Base-by-base conservation (phyloP, 2,888 invertebrate species). In the Zootermopsis nevadensis region DNA sequence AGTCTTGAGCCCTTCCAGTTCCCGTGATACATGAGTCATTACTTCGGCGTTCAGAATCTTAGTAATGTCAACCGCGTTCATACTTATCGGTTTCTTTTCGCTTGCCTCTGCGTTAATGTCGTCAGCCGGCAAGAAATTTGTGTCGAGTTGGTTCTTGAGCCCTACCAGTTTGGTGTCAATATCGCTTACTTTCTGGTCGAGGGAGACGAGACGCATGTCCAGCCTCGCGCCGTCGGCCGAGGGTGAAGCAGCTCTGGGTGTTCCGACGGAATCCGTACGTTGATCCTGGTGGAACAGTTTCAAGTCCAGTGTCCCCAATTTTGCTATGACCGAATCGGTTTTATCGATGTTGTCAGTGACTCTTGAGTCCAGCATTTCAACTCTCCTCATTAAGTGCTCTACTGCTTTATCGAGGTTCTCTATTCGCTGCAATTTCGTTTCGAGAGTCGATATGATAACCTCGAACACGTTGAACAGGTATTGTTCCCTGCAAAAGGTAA, bases 401-500 rank as follows among this genome's bases (percentile, higher is more conserved):
- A 97, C 95, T 0, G 96, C 96, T 89, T 95, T 95, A 89, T 97
- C 97, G 83, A 97, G 90, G 89, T 96, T 96, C 88, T 97, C 97
- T 88, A 97, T 96, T 86, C 96, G 92, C 88, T 96, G 96, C 24
- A 97, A 91, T 90, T 97, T 97, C 8, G 96, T 95, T 89, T 97
- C 97, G 87, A 97, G 90, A 38, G 96, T 97, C 87, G 96, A 95
- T 84, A 97, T 96, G 86, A 97, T 96, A 82, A 96, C 96, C 90
- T 97, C 97, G 90, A 97, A 97, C 82, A 97, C 95, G 89, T 95
- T 95, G 90, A 96, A 94, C 85, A 97, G 92, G 89, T 96, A 96
- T 89, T 96, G 95, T 89, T 96, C 96, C 90, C 96, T 96, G 94
- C 85, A 93, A 93, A 89, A 91, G 90, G 89, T 86, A 87, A 86